Percentiles rank a stretch among this genome's conserved stretches.
Evolutionary conservation across 2,888 invertebrate genomes (phyloP).

Genomic region (Drepanosiphum platanoidis): DNA sequence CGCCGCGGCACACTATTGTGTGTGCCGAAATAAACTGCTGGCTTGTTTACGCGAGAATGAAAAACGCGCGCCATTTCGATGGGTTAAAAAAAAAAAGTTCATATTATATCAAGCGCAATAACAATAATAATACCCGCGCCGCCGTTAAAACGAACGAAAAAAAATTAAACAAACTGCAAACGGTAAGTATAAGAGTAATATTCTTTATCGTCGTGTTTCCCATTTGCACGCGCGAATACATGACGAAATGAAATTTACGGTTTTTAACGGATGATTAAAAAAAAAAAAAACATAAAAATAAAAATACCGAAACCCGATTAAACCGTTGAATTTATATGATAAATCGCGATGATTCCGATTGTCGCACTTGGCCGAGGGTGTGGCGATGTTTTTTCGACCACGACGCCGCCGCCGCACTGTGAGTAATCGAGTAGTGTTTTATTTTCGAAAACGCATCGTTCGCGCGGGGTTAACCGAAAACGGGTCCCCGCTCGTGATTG

Average conservation of each 20-base stretch:
- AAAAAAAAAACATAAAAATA: not conserved
- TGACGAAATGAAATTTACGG: not conserved
- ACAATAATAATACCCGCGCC: not conserved
- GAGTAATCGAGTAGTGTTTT: not conserved
- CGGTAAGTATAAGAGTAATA: not conserved
- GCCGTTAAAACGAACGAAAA: not conserved
- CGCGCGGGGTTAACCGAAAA: not conserved
- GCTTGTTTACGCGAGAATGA: too few relatives aligned
- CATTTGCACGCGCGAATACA: not conserved
- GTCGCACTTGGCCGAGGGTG: too few relatives aligned
- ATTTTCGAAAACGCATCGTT: not conserved
- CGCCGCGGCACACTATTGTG: too few relatives aligned
- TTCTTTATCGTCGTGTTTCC: not conserved
- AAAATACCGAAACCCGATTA: not conserved
- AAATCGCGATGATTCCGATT: conserved; percentile 3
- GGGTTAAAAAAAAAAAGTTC: too few relatives aligned
- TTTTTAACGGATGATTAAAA: not conserved
- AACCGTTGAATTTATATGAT: not conserved
- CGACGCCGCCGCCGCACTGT: not conserved
- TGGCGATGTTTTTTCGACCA: not conserved
- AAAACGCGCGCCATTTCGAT: too few relatives aligned
- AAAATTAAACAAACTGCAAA: too few relatives aligned
- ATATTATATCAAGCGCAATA: too few relatives aligned
- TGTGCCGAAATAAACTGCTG: too few relatives aligned
- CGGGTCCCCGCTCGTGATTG: not conserved